Base-by-base conservation (phyloP, 1,140 invertebrate species). In the Saccostrea cuccullata region DNA sequence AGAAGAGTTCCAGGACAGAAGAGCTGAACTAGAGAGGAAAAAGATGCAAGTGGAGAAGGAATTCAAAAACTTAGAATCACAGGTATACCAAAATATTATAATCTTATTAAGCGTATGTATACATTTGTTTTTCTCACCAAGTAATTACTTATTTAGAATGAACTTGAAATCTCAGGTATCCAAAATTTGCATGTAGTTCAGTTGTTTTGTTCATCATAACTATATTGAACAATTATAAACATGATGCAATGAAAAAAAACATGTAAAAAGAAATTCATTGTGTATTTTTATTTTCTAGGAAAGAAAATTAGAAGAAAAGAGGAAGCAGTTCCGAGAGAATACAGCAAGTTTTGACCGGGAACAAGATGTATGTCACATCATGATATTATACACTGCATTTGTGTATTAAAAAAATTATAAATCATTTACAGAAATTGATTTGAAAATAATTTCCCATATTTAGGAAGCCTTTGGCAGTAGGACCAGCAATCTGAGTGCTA, bases 271-370 rank as follows among this genome's bases (percentile, higher is more conserved):
- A 82, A 1, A 47, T 30, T 55, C 8, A 67, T 30, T 36, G 55
- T 55, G 73, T 40, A 47, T 83, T 86, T 26, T 82, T 83, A 13
- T 87, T 47, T 67, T 89, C 13, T 86, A 93, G 92, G 93, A 93
- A 73, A 91, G 90, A 86, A 91, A 91, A 82, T 73, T 94, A 58
- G 93, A 92, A 84, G 93, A 94, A 8, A 93, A 90, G 84, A 92
- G 92, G 82, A 90, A 91, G 82, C 87, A 85, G 60, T 92, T 93
- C 70, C 84, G 88, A 56, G 90, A 91, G 40, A 91, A 93, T 55
- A 89, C 87, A 55, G 90, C 93, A 17, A 92, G 85, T 17, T 90
- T 94, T 91, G 92, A 93, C 36, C 89, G 91, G 60, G 91, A 94
- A 84, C 91, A 93, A 86, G 92, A 93, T 90, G 93, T 93, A 90